Conservation (phyloP, 2,888 invertebrate species). For the Cryptocephalus primarius region DNA sequence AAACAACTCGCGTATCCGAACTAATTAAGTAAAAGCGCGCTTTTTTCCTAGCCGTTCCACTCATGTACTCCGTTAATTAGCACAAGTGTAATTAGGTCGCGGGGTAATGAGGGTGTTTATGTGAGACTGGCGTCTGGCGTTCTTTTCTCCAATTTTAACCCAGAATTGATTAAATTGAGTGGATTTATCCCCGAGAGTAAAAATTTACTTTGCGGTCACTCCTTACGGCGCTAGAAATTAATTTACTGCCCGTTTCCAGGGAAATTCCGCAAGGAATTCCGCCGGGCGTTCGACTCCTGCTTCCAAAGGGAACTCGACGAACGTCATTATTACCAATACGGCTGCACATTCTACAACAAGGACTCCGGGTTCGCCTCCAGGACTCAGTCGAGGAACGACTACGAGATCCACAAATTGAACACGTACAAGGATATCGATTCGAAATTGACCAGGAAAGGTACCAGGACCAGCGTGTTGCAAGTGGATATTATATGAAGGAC, state of each 20-base stretch:
- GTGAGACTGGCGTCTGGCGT: too few species aligned
- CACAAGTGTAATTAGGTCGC: too few species aligned
- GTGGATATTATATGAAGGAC: constrained; percentile 13
- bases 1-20: too few species aligned
- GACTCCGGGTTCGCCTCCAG: constrained; percentile 18
- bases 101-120: too few species aligned
- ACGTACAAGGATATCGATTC: constrained; percentile 14
- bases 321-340: constrained; percentile 10
- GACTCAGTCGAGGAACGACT: constrained; percentile 18
- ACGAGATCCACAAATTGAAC: constrained; percentile 17
- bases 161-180: constrained; percentile 3
- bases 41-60: too few species aligned
- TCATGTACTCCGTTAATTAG: too few species aligned
- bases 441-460: constrained; percentile 19
- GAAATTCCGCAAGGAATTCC: constrained; percentile 62
- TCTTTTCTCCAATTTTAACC: neutral
- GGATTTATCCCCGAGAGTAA: too few species aligned
- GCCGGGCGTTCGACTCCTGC: constrained; percentile 56
- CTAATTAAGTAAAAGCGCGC: too few species aligned
- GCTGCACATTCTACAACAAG: constrained; percentile 13
- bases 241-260: constrained; percentile 37
- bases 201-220: too few species aligned
- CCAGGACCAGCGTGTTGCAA: constrained; percentile 23
- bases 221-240: too few species aligned
- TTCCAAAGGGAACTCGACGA: constrained; percentile 17